phyloP scores from a whole-genome alignment of 2,888 invertebrate genomes.

The Cacoxenus indagator region DNA sequence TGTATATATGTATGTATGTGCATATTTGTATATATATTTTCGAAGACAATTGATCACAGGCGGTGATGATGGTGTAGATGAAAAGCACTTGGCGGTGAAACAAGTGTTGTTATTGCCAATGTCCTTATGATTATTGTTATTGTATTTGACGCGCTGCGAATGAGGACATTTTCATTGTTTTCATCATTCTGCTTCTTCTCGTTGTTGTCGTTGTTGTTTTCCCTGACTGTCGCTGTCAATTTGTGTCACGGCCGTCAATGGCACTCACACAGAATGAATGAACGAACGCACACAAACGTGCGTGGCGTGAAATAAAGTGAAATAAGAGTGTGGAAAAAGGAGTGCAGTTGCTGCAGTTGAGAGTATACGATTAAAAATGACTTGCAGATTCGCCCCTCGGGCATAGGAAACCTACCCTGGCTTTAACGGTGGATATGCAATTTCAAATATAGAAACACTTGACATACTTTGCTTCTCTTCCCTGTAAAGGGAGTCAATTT shows the following conservation, averaged over 20 bases:
- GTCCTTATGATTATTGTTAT: slow-evolving; percentile 13
- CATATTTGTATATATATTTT: not conserved
- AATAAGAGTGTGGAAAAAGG: not conserved
- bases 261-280: not conserved
- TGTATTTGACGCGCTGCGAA: not conserved
- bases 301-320: too few species aligned
- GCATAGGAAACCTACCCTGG: not conserved
- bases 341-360: not conserved
- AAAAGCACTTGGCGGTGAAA: not conserved
- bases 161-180: not conserved
- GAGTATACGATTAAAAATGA: not conserved
- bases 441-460: slow-evolving; percentile 17
- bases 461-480: not conserved
- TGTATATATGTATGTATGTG: not conserved
- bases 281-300: not conserved
- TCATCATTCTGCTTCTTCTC: not conserved
- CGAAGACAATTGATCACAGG: not conserved
- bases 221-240: slow-evolving; percentile 13
- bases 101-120: not conserved
- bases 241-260: slow-evolving; percentile 8
- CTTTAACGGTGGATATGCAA: slow-evolving; percentile 9
- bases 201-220: not conserved
- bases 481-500: not conserved
- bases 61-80: not conserved
- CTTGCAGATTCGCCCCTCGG: not conserved